These are phyloP conservation scores for Daboia siamensis DNA, from an alignment of 2,113 vertebrate species.

Conservation along the genomic window DNA sequence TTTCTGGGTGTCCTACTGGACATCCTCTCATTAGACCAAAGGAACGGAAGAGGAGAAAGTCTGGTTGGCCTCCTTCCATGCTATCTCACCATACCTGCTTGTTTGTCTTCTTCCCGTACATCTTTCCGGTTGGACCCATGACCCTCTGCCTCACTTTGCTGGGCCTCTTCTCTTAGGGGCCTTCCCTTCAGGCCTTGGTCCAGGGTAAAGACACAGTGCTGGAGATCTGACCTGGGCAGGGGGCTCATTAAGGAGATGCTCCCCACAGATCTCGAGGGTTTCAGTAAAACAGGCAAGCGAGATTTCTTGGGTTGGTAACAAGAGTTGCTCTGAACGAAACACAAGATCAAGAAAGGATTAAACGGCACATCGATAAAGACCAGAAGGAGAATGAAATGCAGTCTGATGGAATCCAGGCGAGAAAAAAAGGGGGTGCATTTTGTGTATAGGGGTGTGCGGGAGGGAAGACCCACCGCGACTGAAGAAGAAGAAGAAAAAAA, in stretches of 20 bases:
- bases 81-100: neutral
- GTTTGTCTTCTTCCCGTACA: constrained; percentile 58
- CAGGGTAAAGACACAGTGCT: constrained; percentile 48
- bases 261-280: constrained; percentile 45
- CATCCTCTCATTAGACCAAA: neutral
- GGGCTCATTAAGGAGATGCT: constrained; percentile 15
- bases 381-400: neutral
- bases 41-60: neutral
- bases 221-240: constrained; percentile 35
- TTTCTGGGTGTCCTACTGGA: too few species aligned
- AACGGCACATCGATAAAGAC: neutral
- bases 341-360: neutral
- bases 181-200: constrained; percentile 65
- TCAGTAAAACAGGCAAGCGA: constrained; percentile 79
- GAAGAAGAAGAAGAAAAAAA: neutral
- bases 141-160: constrained; percentile 33
- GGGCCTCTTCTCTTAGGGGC: constrained; percentile 66
- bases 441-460: neutral
- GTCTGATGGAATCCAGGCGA: neutral
- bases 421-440: neutral
- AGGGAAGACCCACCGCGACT: neutral
- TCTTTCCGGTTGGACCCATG: constrained; percentile 26
- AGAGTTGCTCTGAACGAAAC: constrained; percentile 62
- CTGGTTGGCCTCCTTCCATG: neutral
- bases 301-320: constrained; percentile 67